Conservation (phyloP, 2,797 vertebrate species). For the Hoplostethus atlanticus region DNA sequence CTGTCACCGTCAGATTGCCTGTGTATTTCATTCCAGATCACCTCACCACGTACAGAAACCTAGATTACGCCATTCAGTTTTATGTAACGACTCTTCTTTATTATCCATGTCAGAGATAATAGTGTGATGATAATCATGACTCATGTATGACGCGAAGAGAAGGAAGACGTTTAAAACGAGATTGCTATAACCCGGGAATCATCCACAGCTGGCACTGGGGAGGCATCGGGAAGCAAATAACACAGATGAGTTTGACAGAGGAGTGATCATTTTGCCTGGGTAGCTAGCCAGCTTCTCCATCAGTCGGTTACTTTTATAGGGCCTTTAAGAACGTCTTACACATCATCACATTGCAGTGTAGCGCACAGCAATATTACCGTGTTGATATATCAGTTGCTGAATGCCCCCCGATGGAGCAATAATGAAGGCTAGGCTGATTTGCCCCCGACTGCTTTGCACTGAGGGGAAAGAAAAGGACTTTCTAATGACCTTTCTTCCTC, state of each 20-base stretch:
- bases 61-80: no score
- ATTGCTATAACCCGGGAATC: not conserved
- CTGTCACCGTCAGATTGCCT: no score
- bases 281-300: conserved; percentile 8
- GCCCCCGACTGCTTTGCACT: conserved; percentile 19
- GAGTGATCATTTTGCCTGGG: not conserved
- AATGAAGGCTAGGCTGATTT: conserved; percentile 15
- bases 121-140: no score
- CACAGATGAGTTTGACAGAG: not conserved
- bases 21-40: no score
- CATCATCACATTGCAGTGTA: conserved; percentile 16
- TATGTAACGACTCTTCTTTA: no score
- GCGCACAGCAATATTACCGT: not conserved
- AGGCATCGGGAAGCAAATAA: conserved; percentile 1
- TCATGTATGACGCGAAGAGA: not conserved
- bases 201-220: not conserved
- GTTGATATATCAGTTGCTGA: conserved; percentile 18
- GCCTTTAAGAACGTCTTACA: conserved; percentile 25
- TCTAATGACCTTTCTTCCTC: no score
- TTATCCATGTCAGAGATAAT: no score
- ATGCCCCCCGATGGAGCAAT: conserved; percentile 32
- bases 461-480: no score
- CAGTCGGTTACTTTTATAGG: conserved; percentile 17
- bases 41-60: no score
- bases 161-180: not conserved